Conservation (phyloP, 2,888 invertebrate genomes). For the Brachylomia viminalis region DNA sequence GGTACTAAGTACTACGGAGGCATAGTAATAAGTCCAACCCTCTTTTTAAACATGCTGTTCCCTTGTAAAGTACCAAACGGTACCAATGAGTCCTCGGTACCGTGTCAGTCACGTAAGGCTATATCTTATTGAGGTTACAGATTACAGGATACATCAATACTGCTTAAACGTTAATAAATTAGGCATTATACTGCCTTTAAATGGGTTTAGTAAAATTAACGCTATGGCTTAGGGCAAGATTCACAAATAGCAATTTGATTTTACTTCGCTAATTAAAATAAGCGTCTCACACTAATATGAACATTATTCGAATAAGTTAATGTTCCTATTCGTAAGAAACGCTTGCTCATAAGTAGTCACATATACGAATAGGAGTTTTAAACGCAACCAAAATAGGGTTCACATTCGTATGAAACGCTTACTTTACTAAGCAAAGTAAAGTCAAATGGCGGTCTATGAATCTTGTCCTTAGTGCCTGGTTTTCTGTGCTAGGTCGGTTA, state of each 20-base stretch:
- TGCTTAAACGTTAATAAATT: conserved; percentile 20
- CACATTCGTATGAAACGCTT: too few relatives aligned
- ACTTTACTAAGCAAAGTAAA: too few relatives aligned
- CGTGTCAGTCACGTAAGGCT: conserved; percentile 26
- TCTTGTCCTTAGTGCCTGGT: not conserved
- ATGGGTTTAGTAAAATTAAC: not conserved
- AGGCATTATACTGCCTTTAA: not conserved
- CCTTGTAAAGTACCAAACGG: conserved; percentile 9
- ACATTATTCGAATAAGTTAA: too few relatives aligned
- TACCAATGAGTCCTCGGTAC: conserved; percentile 40
- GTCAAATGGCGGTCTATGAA: too few relatives aligned
- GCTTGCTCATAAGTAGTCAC: too few relatives aligned
- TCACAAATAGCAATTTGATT: too few relatives aligned
- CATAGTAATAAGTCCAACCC: not conserved
- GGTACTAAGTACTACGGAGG: not conserved
- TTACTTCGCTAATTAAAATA: too few relatives aligned
- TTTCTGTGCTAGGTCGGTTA: not conserved
- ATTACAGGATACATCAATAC: not conserved
- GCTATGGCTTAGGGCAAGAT: too few relatives aligned
- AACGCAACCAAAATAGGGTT: too few relatives aligned
- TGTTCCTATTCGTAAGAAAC: too few relatives aligned
- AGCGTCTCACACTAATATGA: too few relatives aligned
- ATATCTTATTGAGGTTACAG: conserved; percentile 27
- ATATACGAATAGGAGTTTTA: too few relatives aligned
- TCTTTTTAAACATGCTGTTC: not conserved